Evolutionary conservation across 2,113 vertebrate genomes (phyloP).

Genomic region (Urocitellus parryii): DNA sequence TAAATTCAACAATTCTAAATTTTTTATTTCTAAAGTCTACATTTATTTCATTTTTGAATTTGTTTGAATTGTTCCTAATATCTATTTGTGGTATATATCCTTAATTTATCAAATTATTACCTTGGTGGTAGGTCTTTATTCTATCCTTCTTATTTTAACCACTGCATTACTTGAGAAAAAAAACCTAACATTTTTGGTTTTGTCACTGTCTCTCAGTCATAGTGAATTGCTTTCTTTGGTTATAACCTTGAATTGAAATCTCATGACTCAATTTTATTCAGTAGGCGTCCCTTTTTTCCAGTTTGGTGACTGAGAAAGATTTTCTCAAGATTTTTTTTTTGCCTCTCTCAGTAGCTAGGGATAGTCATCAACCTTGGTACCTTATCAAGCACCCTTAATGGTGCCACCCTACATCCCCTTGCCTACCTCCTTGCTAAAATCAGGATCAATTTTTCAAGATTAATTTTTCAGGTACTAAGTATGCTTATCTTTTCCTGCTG

Average conservation of each 20-base stretch:
- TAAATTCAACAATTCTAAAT: neutral
- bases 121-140: neutral
- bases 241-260: neutral
- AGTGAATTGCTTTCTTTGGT: neutral
- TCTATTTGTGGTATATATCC: neutral
- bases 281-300: neutral
- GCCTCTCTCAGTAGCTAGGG: neutral
- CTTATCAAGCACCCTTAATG: neutral
- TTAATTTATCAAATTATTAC: neutral
- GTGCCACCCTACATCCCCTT: neutral
- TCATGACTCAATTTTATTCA: neutral
- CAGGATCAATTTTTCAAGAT: neutral
- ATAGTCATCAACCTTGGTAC: neutral
- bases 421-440: neutral
- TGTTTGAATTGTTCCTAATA: neutral
- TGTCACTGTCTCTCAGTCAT: neutral
- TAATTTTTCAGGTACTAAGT: neutral
- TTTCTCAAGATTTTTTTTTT: neutral
- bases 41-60: neutral
- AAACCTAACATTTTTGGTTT: neutral
- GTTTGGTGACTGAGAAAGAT: neutral
- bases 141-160: neutral
- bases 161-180: neutral
- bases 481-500: neutral
- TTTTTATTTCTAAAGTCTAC: neutral